Evolutionary conservation across 1,140 invertebrate genomes (phyloP), one percentile per base, ranked within the genome.

Genomic region (Leptestheria dahalacensis): DNA sequence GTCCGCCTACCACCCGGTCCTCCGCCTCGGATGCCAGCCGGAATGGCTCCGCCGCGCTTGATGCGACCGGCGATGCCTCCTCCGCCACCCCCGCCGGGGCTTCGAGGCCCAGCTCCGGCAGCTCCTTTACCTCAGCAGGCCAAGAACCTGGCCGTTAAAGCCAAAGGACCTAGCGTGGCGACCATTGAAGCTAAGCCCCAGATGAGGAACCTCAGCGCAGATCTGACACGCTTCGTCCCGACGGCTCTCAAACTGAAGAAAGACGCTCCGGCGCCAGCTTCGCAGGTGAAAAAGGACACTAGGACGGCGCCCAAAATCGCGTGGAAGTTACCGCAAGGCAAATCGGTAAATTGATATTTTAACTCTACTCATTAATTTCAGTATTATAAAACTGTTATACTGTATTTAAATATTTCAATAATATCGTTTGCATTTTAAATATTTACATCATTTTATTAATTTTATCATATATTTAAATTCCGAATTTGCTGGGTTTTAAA

Each of bases 171-270:
- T n/a, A n/a, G n/a, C n/a, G n/a, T n/a, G n/a, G n/a, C n/a, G 0
- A 86, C 83, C 0, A 96, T 97, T 63, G 88, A 88, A 66, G 92
- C 92, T 0, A 95, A 95, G 71, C 92, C 92, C 1, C 91, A 96
- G 75, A 94, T 97, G 18, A 50, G 88, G 67, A 96, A 94, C 76
- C 75, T 95, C 9, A 91, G 88, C 62, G 91, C 91, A 0, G 94
- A 97, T 73, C 87, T 97, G 0, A 97, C 93, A 0, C 75, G 91
- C 64, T 97, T 98, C 72, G 84, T 94, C 41, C 94, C 94, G 2
- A 92, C 89, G 0, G 84, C 91, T 2, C 75, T 97, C 12, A 79
- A 92, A 62, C 83, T 94, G 0, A 96, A 94, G 70, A 76, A 91
- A 60, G 86, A 89, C 61, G 87, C 29, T 25, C 47, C 49, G 33